Evolutionary conservation across 2,113 vertebrate genomes (phyloP).

Genomic region (Paracanthobrama guichenoti): DNA sequence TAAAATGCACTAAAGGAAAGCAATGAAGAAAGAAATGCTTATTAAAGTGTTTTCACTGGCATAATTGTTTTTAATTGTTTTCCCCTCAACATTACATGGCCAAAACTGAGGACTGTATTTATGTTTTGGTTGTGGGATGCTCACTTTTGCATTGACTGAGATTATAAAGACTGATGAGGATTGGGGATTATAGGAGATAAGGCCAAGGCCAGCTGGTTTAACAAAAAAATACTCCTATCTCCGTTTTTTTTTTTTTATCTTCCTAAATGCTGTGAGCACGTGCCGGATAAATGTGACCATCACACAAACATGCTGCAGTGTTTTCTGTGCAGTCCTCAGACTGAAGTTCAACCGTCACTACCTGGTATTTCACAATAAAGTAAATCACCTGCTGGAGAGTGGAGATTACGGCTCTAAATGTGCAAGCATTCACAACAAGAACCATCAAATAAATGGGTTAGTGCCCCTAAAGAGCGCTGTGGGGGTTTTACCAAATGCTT

Average conservation of each 20-base stretch:
- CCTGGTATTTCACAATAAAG: background rate
- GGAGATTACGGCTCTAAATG: background rate
- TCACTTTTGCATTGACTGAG: constrained; percentile 1
- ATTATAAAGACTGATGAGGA: constrained; percentile 19
- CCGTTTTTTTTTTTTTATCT: background rate
- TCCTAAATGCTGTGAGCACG: background rate
- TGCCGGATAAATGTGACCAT: constrained; percentile 35
- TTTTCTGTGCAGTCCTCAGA: background rate
- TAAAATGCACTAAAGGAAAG: background rate
- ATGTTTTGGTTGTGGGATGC: background rate
- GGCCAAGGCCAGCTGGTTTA: background rate
- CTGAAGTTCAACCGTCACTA: background rate
- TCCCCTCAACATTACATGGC: background rate
- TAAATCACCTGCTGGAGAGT: background rate
- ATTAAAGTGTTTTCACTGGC: constrained; percentile 37
- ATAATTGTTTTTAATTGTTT: background rate
- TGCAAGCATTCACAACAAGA: background rate
- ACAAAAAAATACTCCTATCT: background rate
- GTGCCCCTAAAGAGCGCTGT: background rate
- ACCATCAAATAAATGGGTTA: background rate
- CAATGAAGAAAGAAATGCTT: background rate
- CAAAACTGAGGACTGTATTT: background rate
- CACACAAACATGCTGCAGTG: background rate
- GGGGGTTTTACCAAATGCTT: background rate
- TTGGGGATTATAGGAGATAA: constrained; percentile 44